Conservation (phyloP, 2,888 invertebrate genomes). For the Drosophila anomelani region DNA sequence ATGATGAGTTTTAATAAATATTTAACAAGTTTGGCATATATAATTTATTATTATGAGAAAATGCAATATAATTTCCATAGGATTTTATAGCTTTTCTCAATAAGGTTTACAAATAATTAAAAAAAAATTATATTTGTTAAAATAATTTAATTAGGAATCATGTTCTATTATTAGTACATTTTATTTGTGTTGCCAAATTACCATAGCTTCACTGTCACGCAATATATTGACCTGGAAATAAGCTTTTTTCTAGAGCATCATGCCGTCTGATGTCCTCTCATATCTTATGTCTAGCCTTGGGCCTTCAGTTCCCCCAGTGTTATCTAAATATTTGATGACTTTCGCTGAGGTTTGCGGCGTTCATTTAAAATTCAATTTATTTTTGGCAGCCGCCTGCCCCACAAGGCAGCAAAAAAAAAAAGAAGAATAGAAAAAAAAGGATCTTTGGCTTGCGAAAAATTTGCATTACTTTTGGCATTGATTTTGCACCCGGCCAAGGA, state of each 20-base stretch:
- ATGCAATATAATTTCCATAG: background rate
- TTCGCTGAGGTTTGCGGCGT: constrained; percentile 41
- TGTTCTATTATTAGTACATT: background rate
- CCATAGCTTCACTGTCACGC: background rate
- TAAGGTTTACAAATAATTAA: background rate
- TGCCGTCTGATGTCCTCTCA: constrained; percentile 18
- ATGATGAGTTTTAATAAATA: background rate
- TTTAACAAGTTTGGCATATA: background rate
- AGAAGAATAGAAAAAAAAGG: constrained; percentile 17
- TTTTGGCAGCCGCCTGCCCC: constrained; percentile 48
- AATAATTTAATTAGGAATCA: background rate
- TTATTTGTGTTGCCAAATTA: background rate
- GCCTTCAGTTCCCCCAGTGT: constrained; percentile 29
- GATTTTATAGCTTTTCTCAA: background rate
- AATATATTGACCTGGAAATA: constrained; percentile 6
- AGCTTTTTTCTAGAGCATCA: background rate
- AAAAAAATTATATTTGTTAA: background rate
- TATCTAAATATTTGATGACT: constrained; percentile 67
- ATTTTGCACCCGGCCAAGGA: constrained; percentile 33
- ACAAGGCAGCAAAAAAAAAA: constrained; percentile 9
- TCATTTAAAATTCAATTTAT: constrained; percentile 75
- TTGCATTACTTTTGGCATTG: constrained; percentile 64
- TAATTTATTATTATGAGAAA: background rate
- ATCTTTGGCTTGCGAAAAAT: constrained; percentile 35
- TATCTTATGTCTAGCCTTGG: constrained; percentile 37